phyloP scores from a whole-genome alignment of 1,140 invertebrate species.

The Camponotus vicinus region DNA sequence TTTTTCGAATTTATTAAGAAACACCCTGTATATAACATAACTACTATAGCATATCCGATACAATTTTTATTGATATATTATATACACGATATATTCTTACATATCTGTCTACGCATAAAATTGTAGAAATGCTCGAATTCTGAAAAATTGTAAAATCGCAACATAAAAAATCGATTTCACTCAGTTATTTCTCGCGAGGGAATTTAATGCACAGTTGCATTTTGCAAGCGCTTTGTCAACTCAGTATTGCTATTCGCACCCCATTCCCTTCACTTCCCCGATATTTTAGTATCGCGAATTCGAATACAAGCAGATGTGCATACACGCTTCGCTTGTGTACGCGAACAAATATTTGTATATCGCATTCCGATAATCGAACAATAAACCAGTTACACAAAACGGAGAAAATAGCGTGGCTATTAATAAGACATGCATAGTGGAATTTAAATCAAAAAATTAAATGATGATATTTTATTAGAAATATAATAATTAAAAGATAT shows the following conservation, averaged over 20 bases:
- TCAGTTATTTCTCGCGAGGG: not conserved
- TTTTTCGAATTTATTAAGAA: no score
- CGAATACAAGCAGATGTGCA: not conserved
- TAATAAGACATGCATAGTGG: no score
- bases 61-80: not conserved
- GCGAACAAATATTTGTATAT: not conserved
- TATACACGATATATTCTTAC: not conserved
- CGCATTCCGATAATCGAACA: conserved; percentile 3
- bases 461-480: no score
- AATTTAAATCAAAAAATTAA: no score
- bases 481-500: no score
- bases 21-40: not conserved
- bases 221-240: conserved; percentile 18
- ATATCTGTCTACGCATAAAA: not conserved
- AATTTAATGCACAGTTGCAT: not conserved
- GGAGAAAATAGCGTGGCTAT: not conserved
- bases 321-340: not conserved
- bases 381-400: not conserved
- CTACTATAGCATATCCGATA: not conserved
- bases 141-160: no score
- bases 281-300: conserved; percentile 23
- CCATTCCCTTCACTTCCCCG: not conserved
- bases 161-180: conserved; percentile 22
- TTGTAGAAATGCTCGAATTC: not conserved
- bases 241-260: not conserved